Conservation (phyloP, 2,888 invertebrate genomes). For the Zeuzera pyrina region DNA sequence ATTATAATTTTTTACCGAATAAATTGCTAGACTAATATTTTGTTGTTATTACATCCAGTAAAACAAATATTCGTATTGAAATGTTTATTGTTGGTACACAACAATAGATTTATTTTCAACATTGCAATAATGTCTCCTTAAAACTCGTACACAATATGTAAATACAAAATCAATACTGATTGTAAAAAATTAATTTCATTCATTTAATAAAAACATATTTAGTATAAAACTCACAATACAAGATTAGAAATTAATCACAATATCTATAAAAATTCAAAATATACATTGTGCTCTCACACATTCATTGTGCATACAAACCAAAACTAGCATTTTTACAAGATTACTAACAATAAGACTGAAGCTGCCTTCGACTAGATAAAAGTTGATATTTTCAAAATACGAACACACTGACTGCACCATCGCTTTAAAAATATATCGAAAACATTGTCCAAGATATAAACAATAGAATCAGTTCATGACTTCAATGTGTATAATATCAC, state of each 20-base stretch:
- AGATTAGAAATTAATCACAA: background rate
- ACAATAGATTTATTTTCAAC: constrained; percentile 8
- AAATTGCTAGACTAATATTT: constrained; percentile 35
- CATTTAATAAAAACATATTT: constrained; percentile 1
- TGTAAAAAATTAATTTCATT: constrained; percentile 1
- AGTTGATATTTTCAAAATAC: no score
- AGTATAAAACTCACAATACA: background rate
- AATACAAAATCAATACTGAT: background rate
- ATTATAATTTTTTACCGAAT: constrained; percentile 48
- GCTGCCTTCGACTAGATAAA: constrained; percentile 3
- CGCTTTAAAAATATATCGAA: no score
- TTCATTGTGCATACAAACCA: background rate
- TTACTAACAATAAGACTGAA: background rate
- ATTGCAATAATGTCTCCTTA: no score
- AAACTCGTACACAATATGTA: background rate
- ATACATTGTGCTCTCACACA: constrained; percentile 10
- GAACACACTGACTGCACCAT: no score
- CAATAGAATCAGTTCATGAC: background rate
- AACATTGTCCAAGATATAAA: no score
- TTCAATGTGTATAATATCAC: background rate
- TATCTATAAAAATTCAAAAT: constrained; percentile 9
- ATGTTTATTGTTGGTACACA: constrained; percentile 37
- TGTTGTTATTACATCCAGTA: constrained; percentile 17
- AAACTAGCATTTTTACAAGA: background rate
- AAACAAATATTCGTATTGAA: constrained; percentile 12